Percentiles rank a stretch among this genome's conserved stretches.
Conservation (phyloP, 2,797 vertebrate species). For the Gadopsis marmoratus region DNA sequence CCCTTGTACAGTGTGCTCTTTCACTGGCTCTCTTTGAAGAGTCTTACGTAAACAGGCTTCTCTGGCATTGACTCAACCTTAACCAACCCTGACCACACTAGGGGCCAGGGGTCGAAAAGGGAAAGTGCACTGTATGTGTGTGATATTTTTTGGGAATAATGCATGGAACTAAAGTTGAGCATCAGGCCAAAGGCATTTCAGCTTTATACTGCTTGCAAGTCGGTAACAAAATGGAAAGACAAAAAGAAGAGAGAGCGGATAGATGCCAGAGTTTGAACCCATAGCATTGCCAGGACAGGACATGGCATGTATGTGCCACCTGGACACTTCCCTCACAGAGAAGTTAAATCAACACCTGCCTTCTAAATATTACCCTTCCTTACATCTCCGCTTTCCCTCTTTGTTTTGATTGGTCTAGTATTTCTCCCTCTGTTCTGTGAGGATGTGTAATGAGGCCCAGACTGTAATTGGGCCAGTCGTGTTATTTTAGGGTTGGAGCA, state of each 20-base stretch:
- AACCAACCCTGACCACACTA: constrained; percentile 71
- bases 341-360: constrained; percentile 69
- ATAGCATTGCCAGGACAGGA: constrained; percentile 35
- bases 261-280: constrained; percentile 40
- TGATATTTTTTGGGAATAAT: constrained; percentile 25
- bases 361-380: constrained; percentile 56
- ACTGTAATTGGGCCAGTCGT: constrained; percentile 85
- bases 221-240: background rate
- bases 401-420: constrained; percentile 70
- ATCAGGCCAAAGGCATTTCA: background rate
- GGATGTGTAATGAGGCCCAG: constrained; percentile 81
- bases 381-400: constrained; percentile 61
- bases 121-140: constrained; percentile 33
- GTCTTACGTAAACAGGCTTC: constrained; percentile 73
- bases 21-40: constrained; percentile 78
- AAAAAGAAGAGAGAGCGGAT: background rate
- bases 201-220: constrained; percentile 5
- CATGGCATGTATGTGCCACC: constrained; percentile 50
- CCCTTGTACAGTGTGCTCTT: constrained; percentile 76
- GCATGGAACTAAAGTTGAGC: constrained; percentile 9
- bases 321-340: constrained; percentile 53
- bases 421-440: constrained; percentile 71
- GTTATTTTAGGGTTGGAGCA: constrained; percentile 86
- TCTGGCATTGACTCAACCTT: constrained; percentile 64
- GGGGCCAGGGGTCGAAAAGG: constrained; percentile 61